Evolutionary conservation across 2,113 vertebrate genomes (phyloP).

Genomic region (Empidonax alnorum): DNA sequence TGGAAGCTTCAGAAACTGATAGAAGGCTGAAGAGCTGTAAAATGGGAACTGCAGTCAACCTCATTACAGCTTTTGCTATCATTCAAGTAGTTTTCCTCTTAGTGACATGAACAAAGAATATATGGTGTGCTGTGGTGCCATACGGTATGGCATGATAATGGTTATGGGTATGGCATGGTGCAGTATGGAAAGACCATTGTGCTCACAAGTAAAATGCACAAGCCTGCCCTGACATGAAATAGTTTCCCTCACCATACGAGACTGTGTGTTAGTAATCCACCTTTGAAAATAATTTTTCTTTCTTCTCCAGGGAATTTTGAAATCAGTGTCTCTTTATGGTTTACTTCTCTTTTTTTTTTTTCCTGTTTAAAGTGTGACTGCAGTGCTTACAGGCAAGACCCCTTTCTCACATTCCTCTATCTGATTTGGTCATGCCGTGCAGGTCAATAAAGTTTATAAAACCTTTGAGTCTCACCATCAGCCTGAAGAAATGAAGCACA

Average conservation of each 20-base stretch:
- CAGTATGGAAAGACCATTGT: background rate
- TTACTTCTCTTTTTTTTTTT: background rate
- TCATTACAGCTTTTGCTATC: background rate
- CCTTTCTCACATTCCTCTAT: background rate
- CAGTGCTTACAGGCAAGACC: background rate
- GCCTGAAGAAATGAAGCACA: background rate
- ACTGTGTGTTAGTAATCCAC: background rate
- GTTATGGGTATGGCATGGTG: background rate
- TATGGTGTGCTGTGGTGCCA: background rate
- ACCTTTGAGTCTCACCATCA: background rate
- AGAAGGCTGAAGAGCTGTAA: background rate
- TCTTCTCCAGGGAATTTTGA: background rate
- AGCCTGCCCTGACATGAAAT: background rate
- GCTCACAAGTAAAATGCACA: background rate
- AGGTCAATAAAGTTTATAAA: background rate
- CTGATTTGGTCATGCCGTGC: background rate
- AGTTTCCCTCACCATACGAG: background rate
- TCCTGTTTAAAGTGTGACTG: background rate
- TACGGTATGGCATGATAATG: rapidly evolving
- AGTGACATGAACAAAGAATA: background rate
- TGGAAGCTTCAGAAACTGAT: background rate
- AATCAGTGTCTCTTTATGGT: background rate
- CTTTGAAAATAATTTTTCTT: background rate
- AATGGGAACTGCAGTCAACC: background rate
- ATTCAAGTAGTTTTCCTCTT: background rate